Base-by-base conservation (phyloP, 1,140 invertebrate genomes). In the Drosophila guanche region DNA sequence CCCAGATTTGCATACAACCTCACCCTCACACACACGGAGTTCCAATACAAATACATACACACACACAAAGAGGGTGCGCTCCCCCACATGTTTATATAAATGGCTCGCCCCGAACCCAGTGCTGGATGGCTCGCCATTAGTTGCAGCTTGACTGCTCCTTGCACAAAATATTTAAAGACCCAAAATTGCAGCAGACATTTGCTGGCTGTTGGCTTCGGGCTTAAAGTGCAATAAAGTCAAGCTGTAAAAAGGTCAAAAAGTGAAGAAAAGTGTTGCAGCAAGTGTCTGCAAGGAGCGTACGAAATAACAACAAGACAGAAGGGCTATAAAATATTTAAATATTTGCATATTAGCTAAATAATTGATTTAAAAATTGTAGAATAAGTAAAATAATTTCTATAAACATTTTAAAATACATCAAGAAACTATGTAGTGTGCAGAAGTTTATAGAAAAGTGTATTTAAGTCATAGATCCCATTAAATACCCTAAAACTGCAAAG, bases 1-100 rank as follows among this genome's bases (percentile, higher is more conserved):
- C 83, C 83, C 45, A 86, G 74, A 81, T 85, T 81, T 68, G 50
- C 83, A 75, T 42, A 58, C 45, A 48, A 37, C 59, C 55, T 20
- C 45, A 20, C 16, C 16, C 0, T 20, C 16, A 20, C 16, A 20
- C 16, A 20, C 16, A 40, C 42, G 37, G 41, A 47, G 47, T 59
- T 20, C 46, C 53, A 54, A 47, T 22, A 43, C 29, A 41, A 43
- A 40, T 16, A 57, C 37, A 6, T n/a, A n/a, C 14, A 60, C 16
- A 55, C 43, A 6, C 16, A 20, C 14, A 57, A n/a, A 55, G 41
- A 40, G 33, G n/a, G 23, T 43, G 40, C 41, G 42, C 14, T 51
- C 29, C 33, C 33, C 1, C 33, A 12, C 63, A 42, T 65, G 74
- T 65, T 69, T 61, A 72, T 63, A 48, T 72, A 69, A 81, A 57